phyloP scores from a whole-genome alignment of 2,888 invertebrate genomes.

The Nomada fabriciana region DNA sequence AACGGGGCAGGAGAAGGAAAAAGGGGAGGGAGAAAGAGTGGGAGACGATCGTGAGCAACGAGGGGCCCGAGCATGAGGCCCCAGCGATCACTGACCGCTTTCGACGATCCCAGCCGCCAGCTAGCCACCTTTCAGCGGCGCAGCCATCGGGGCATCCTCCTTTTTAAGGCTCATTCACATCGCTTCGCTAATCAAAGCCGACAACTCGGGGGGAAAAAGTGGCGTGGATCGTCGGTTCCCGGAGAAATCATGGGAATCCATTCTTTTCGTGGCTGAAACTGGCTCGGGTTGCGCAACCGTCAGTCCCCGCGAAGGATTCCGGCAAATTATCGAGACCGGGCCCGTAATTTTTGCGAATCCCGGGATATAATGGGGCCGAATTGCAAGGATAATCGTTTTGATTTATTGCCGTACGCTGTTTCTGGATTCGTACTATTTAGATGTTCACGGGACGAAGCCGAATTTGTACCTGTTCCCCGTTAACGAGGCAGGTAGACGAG shows the following conservation, averaged over 20 bases:
- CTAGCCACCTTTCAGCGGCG: conserved; percentile 75
- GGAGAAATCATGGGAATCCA: conserved; percentile 67
- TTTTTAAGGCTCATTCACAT: conserved; percentile 74
- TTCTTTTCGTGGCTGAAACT: conserved; percentile 43
- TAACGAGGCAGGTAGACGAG: neutral
- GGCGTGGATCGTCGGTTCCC: conserved; percentile 57
- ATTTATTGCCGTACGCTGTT: too few species aligned
- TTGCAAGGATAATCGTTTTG: too few species aligned
- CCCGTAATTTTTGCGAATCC: neutral
- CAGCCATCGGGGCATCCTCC: conserved; percentile 74
- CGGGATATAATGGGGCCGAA: too few species aligned
- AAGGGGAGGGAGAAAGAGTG: conserved; percentile 6
- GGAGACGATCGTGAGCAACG: conserved; percentile 72
- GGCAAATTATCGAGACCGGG: neutral
- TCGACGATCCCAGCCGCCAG: conserved; percentile 74
- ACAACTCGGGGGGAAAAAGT: conserved; percentile 57
- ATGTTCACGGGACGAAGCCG: neutral
- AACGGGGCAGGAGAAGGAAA: conserved; percentile 18
- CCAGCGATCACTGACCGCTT: conserved; percentile 79
- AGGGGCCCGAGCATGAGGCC: conserved; percentile 71
- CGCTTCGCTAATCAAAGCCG: conserved; percentile 70
- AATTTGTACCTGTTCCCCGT: neutral
- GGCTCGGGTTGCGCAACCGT: conserved; percentile 42
- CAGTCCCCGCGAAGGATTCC: conserved; percentile 19
- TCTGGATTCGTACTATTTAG: too few species aligned